Conservation (phyloP, 2,797 vertebrate species). For the Rachycentron canadum region DNA sequence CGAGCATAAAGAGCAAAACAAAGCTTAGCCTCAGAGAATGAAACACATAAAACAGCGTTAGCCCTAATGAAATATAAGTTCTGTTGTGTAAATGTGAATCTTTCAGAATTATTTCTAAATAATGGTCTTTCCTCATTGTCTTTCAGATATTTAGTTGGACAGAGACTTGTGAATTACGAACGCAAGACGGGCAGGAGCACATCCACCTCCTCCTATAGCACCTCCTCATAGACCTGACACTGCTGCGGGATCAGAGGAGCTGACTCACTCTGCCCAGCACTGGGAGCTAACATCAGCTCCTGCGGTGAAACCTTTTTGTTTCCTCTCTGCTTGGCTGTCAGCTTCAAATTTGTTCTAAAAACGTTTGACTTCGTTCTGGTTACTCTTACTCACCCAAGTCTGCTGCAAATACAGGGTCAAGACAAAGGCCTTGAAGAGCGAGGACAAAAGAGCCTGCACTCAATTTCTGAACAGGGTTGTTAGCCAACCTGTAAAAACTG, state of each 20-base stretch:
- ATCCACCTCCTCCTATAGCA: slow-evolving; percentile 45
- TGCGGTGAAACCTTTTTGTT: slow-evolving; percentile 30
- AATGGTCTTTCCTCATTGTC: background rate
- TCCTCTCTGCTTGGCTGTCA: slow-evolving; percentile 25
- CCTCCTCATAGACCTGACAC: slow-evolving; percentile 50
- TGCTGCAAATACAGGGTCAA: slow-evolving; percentile 26
- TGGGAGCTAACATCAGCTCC: slow-evolving; percentile 25
- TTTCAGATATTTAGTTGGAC: slow-evolving; percentile 95
- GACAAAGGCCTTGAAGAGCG: slow-evolving; percentile 6
- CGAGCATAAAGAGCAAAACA: background rate
- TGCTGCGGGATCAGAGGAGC: slow-evolving; percentile 28
- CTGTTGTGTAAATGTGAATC: background rate
- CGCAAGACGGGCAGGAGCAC: slow-evolving; percentile 88
- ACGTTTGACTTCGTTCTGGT: slow-evolving; percentile 17
- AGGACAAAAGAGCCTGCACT: slow-evolving; percentile 5
- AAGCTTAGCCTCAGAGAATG: background rate
- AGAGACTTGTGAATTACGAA: slow-evolving; percentile 97
- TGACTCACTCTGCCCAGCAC: slow-evolving; percentile 5
- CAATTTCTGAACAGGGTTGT: slow-evolving; percentile 17
- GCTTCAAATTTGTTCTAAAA: slow-evolving; percentile 38
- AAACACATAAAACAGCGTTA: background rate
- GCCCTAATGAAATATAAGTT: background rate
- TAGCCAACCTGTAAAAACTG: slow-evolving; percentile 8
- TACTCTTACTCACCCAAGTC: slow-evolving; percentile 14
- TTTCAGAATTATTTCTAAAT: background rate